Evolutionary conservation across 2,113 vertebrate species (phyloP).

Genomic region (Cettia cetti): DNA sequence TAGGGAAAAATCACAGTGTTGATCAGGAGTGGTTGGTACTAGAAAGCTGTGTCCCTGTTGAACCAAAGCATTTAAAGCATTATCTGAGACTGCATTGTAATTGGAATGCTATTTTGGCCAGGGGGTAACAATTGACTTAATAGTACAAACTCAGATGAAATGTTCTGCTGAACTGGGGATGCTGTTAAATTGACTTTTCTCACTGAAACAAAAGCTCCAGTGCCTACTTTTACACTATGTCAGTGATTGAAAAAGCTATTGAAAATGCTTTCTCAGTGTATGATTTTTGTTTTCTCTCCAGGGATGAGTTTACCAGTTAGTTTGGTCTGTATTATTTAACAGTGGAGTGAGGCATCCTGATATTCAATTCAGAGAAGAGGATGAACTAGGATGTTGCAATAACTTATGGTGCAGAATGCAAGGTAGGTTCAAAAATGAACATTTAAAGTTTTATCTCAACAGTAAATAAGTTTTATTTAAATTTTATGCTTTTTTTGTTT

Average conservation of each 20-base stretch:
- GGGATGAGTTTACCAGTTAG: slow-evolving; percentile 61
- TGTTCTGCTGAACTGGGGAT: neutral
- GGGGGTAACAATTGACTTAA: neutral
- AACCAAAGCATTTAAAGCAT: neutral
- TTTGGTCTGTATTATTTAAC: slow-evolving; percentile 65
- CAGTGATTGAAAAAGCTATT: neutral
- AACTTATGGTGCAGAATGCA: slow-evolving; percentile 69
- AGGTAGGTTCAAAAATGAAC: slow-evolving; percentile 43
- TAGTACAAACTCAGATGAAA: neutral
- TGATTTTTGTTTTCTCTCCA: slow-evolving; percentile 42
- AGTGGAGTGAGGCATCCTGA: slow-evolving; percentile 62
- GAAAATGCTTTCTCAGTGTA: neutral
- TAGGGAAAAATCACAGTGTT: neutral
- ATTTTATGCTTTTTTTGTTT: neutral
- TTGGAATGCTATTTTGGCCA: neutral
- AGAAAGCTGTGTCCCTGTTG: neutral
- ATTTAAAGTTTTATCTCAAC: neutral
- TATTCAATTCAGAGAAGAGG: slow-evolving; percentile 66
- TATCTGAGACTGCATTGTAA: neutral
- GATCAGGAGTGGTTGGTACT: neutral
- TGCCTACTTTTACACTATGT: neutral
- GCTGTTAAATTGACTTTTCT: neutral
- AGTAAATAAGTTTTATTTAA: neutral
- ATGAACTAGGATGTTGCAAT: slow-evolving; percentile 71
- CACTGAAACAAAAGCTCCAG: neutral